Evolutionary conservation across 2,797 vertebrate species (phyloP), one percentile per base, ranked within the genome.

Genomic region (Phoeniculus purpureus): DNA sequence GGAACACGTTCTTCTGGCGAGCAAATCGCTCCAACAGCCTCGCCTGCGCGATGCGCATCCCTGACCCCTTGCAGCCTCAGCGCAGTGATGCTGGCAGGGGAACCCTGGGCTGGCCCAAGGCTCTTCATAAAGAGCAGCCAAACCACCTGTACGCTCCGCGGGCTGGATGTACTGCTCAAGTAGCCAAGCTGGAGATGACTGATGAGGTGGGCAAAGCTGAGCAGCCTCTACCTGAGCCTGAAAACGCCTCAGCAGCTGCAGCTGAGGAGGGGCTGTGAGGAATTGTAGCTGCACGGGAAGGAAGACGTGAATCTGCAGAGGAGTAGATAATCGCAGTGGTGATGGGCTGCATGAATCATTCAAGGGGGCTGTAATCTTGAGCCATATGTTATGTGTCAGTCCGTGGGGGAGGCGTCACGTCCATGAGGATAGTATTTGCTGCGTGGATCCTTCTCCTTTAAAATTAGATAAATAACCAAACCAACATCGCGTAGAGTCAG

Each of bases 331-430:
- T 92, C 7, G 0, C 5, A 2, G 85, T 22, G 65, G 77, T 71
- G 80, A 93, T 81, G 92, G 95, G 91, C 89, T 67, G 73, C 82
- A 85, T 92, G 91, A 94, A 94, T 94, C 82, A 87, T 89, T 85
- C 56, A 91, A n/a, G 87, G 90, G 73, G 91, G 87, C 87, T 43
- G 78, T 86, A 87, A 90, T 94, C 87, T 70, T 8, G n/a, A 0
- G 0, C 95, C 90, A 92, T 95, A 94, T 94, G 95, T 93, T 93
- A 68, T 29, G 58, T 92, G 89, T 92, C 89, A 86, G 70, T 45
- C 64, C 8, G 25, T 48, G 78, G 89, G 76, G 93, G 93, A 86
- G 2, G 1, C 74, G 94, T 79, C 59, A 27, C 94, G 76, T 85
- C 85, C 85, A 71, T 94, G 88, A 94, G 58, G 87, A 45, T 85